Base-by-base conservation (phyloP, 2,888 invertebrate species). In the Chalcis sispes region DNA sequence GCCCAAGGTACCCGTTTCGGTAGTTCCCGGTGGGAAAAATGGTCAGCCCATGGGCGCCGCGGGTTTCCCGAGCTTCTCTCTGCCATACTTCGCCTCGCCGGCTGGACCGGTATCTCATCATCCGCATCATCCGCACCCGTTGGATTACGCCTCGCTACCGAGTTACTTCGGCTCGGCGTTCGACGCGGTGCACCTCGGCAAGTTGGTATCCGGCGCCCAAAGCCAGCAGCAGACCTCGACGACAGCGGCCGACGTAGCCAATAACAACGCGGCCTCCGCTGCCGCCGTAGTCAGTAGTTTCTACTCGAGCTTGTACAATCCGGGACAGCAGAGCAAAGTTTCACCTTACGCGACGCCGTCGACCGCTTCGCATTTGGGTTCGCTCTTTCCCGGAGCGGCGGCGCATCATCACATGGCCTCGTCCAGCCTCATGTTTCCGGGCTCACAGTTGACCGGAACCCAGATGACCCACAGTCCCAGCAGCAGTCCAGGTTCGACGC, bases 81-180 rank as follows among this genome's bases (percentile, higher is more conserved):
- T 91, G 80, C 92, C 90, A 0, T 93, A 93, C 84, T 93, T 93
- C 85, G 32, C 72, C 23, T 3, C 89, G 80, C 88, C 92, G 0
- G 89, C 91, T 0, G 89, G 92, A 0, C 89, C 90, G 15, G 90
- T 81, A 76, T 80, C 80, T 72, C 83, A 80, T 70, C 84, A 91
- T 20, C 83, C 91, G 69, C 93, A 93, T 76, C 84, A 91, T n/a
- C 83, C 91, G 66, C 93, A 93, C 75, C 91, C 91, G 62, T 89
- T 93, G 65, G 90, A 92, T 76, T 93, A 93, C 86, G 88, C 91
- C 0, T 89, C 91, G 0, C 90, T 95, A 87, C 92, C 94, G 1
- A 90, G 90, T 2, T 95, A 95, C 88, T 95, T 95, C 88, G 94
- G 94, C 62, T 93, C 94, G 29, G 93, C 95, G 61, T 92, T 92